Conservation (phyloP, 2,797 vertebrate species). For the Cryptoprocta ferox region DNA sequence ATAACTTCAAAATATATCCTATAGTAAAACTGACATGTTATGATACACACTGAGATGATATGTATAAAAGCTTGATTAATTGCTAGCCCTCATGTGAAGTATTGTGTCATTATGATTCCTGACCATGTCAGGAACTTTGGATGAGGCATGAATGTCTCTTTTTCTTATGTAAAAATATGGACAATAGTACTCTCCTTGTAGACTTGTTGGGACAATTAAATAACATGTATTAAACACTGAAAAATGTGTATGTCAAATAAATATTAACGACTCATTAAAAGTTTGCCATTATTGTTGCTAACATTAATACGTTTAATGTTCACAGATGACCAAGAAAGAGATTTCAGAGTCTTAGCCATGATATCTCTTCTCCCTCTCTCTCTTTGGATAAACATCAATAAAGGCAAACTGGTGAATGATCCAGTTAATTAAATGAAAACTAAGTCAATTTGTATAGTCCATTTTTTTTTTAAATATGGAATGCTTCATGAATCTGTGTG, state of each 20-base stretch:
- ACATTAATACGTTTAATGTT: background rate
- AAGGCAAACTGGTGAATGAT: background rate
- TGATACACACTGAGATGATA: background rate
- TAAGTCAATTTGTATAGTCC: background rate
- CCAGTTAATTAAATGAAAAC: background rate
- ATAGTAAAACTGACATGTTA: background rate
- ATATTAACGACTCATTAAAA: background rate
- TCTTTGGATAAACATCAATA: background rate
- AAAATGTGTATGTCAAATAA: background rate
- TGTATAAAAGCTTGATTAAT: background rate
- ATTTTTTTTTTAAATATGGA: background rate
- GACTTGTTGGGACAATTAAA: background rate
- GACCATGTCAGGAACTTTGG: background rate
- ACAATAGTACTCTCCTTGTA: background rate
- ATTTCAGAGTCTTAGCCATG: background rate
- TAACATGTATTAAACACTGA: background rate
- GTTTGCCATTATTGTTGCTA: background rate
- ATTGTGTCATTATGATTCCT: background rate
- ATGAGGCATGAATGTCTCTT: background rate
- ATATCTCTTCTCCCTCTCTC: background rate
- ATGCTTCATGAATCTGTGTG: background rate
- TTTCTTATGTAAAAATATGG: background rate
- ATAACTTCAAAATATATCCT: background rate
- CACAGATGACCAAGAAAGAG: background rate
- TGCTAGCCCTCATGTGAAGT: background rate